These are phyloP conservation scores for Lepilemur septentrionalis DNA, from an alignment of 2,797 vertebrate genomes.

Conservation along the genomic window DNA sequence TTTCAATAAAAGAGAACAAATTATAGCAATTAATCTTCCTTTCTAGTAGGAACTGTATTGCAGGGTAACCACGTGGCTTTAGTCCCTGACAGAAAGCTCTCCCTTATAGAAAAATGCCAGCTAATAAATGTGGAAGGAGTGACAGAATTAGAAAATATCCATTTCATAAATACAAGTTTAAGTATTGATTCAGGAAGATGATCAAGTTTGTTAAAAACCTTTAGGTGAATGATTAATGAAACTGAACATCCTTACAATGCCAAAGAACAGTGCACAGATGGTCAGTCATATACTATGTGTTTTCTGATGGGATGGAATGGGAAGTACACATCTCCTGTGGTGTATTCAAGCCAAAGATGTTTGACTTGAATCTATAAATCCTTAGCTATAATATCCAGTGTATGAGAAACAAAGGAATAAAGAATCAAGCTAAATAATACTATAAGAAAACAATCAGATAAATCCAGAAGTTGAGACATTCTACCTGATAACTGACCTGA, in stretches of 20 bases:
- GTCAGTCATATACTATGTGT: not conserved
- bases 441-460: not conserved
- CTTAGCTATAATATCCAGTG: not conserved
- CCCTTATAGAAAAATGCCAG: not conserved
- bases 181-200: conserved; percentile 21
- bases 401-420: not conserved
- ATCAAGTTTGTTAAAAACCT: not conserved
- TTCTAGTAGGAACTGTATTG: not conserved
- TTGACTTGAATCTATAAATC: not conserved
- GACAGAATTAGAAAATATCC: not conserved
- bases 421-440: not conserved
- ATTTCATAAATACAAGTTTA: not conserved
- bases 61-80: not conserved
- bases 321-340: not conserved
- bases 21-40: not conserved
- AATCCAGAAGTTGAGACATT: not conserved
- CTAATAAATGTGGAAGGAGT: not conserved
- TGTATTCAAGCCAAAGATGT: not conserved
- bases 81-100: not conserved
- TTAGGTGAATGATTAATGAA: not conserved
- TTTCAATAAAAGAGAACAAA: conserved; percentile 30
- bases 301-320: not conserved
- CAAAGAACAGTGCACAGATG: not conserved
- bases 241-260: not conserved
- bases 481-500: not conserved